Percentiles rank a stretch among this genome's conserved stretches.
These are phyloP conservation scores for Eretmocerus hayati DNA, from an alignment of 2,888 invertebrate genomes.

Conservation along the genomic window DNA sequence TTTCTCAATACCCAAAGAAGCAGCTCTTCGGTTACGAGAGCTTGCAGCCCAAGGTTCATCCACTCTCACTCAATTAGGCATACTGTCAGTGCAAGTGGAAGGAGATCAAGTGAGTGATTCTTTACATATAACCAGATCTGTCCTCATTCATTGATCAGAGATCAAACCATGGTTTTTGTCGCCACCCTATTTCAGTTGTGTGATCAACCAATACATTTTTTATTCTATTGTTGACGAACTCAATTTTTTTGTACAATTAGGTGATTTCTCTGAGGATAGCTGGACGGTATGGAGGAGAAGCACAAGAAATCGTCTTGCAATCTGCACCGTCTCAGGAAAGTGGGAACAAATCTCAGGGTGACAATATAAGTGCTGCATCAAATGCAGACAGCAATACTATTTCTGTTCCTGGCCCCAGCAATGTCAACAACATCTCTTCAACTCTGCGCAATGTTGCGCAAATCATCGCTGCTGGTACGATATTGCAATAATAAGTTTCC, in stretches of 20 bases:
- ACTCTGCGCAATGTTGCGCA: conserved; percentile 42
- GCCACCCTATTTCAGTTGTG: too few relatives aligned
- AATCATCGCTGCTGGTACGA: conserved; percentile 41
- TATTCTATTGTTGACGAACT: too few relatives aligned
- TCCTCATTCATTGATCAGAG: too few relatives aligned
- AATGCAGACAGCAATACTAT: conserved; percentile 35
- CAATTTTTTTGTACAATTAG: conserved; percentile 32
- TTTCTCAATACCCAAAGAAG: conserved; percentile 94
- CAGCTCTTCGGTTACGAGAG: conserved; percentile 83
- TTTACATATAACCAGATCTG: too few relatives aligned
- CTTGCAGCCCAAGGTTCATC: conserved; percentile 87
- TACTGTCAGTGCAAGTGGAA: conserved; percentile 91
- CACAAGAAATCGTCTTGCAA: conserved; percentile 64
- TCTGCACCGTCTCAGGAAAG: conserved; percentile 47
- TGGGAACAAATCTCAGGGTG: conserved; percentile 38
- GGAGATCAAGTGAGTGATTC: conserved; percentile 71
- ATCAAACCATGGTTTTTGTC: too few relatives aligned
- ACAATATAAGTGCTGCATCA: conserved; percentile 32
- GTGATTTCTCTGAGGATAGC: conserved; percentile 59
- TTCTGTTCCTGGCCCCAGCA: conserved; percentile 43
- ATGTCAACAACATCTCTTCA: conserved; percentile 39
- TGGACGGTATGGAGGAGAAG: conserved; percentile 59
- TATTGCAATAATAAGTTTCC: neutral
- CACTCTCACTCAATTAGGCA: conserved; percentile 83
- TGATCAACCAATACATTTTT: conserved; percentile 3